Conservation (phyloP, 2,888 invertebrate genomes). For the Allacma fusca region DNA sequence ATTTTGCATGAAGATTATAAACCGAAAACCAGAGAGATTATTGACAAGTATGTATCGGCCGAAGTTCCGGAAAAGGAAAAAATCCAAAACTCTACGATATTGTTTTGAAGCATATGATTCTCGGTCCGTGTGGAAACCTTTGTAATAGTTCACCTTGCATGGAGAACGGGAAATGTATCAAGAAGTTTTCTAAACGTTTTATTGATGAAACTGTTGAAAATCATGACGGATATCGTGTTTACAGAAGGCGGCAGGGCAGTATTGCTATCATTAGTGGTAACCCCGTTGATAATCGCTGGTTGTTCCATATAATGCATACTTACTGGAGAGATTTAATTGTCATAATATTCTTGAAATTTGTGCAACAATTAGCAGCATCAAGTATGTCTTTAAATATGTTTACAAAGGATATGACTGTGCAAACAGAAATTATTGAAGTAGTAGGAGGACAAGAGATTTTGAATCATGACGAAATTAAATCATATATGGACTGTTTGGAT, state of each 20-base stretch:
- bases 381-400: background rate
- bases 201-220: background rate
- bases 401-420: background rate
- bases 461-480: constrained; percentile 62
- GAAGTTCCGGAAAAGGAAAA: constrained; percentile 16
- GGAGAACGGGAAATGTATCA: background rate
- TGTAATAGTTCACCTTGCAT: background rate
- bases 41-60: constrained; percentile 21
- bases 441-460: no score
- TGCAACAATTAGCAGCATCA: background rate
- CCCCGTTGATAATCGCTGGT: constrained; percentile 10
- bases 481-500: constrained; percentile 61
- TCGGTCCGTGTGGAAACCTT: background rate
- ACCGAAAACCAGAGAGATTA: background rate
- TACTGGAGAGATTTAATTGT: background rate
- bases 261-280: background rate
- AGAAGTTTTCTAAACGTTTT: constrained; percentile 26
- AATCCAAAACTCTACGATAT: background rate
- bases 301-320: background rate
- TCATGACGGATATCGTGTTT: constrained; percentile 12
- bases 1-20: constrained; percentile 13
- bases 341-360: constrained; percentile 10
- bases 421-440: no score
- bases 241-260: background rate
- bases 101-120: constrained; percentile 1